These are phyloP conservation scores for Hippocampus barbouri DNA, from an alignment of 2,113 vertebrate species.

Conservation along the genomic window DNA sequence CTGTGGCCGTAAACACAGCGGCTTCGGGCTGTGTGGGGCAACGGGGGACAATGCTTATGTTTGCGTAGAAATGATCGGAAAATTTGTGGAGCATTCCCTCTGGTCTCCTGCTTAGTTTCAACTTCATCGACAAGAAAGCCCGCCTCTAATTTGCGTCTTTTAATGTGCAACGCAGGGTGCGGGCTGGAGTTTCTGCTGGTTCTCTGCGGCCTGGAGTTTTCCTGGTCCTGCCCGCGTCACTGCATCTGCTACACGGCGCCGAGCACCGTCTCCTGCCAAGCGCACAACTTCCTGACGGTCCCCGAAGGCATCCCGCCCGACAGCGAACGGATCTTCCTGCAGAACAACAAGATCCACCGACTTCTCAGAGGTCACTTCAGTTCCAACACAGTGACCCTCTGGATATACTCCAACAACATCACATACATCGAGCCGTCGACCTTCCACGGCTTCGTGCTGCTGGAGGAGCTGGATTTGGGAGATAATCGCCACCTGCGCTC, in stretches of 20 bases:
- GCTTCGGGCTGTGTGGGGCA: neutral
- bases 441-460: constrained; percentile 85
- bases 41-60: neutral
- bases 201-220: constrained; percentile 82
- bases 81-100: neutral
- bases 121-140: neutral
- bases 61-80: neutral
- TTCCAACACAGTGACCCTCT: constrained; percentile 89
- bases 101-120: neutral
- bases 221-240: constrained; percentile 85
- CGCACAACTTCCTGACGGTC: constrained; percentile 89
- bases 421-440: constrained; percentile 90
- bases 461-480: constrained; percentile 97
- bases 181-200: constrained; percentile 89
- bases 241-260: constrained; percentile 95
- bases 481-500: constrained; percentile 92
- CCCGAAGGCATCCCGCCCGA: constrained; percentile 91
- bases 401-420: constrained; percentile 99
- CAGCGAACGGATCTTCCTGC: constrained; percentile 94
- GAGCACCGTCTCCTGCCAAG: constrained; percentile 97
- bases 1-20: constrained; percentile 21
- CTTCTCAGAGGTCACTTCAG: constrained; percentile 89
- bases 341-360: constrained; percentile 94
- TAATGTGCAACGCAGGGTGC: constrained; percentile 72
- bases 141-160: constrained; percentile 9